A percentile compares a stretch with the other conserved stretches of the same genome.
phyloP scores from a whole-genome alignment of 1,140 invertebrate species.

The Drosophila leontia region DNA sequence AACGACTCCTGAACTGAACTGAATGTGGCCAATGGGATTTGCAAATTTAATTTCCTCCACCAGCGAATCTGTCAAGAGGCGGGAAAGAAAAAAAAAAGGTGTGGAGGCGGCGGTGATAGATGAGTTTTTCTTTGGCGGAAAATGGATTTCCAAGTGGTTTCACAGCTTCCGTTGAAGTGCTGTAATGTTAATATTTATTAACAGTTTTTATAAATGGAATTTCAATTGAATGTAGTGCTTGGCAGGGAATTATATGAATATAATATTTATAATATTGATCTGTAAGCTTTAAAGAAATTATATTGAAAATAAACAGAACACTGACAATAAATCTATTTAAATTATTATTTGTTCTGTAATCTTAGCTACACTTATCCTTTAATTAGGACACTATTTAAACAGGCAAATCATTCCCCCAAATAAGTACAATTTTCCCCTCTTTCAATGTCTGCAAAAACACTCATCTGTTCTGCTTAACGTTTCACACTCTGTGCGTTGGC shows the following conservation, averaged over 20 bases:
- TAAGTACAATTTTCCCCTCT: constrained; percentile 1
- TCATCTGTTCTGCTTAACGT: constrained; percentile 12
- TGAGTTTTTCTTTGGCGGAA: constrained; percentile 11
- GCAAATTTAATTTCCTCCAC: constrained; percentile 68
- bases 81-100: constrained; percentile 7
- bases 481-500: constrained; percentile 24
- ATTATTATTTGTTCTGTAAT: neutral
- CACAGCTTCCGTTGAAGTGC: neutral
- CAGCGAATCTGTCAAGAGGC: constrained; percentile 44
- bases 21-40: constrained; percentile 42
- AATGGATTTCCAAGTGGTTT: constrained; percentile 29
- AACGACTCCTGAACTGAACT: constrained; percentile 43
- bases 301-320: too few relatives aligned
- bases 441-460: constrained; percentile 10
- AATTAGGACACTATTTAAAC: neutral
- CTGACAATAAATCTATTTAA: neutral
- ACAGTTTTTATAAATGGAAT: neutral
- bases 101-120: constrained; percentile 30
- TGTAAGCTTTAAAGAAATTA: neutral
- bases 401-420: neutral
- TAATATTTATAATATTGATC: neutral
- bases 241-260: neutral
- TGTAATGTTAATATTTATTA: constrained; percentile 9
- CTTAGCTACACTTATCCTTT: neutral
- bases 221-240: too few relatives aligned